phyloP scores from a whole-genome alignment of 2,797 vertebrate genomes.

The Cyclura pinguis region DNA sequence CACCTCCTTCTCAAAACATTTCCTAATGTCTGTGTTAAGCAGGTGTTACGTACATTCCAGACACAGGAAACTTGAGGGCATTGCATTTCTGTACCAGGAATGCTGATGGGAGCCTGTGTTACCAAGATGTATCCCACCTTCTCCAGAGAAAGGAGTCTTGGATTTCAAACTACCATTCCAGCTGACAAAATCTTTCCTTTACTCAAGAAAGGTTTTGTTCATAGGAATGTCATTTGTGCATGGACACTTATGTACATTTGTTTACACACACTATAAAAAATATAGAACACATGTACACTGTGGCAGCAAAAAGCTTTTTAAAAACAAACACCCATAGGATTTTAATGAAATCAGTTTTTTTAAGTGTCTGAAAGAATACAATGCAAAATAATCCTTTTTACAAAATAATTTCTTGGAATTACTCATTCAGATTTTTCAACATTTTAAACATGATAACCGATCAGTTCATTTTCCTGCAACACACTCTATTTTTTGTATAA shows the following conservation, averaged over 20 bases:
- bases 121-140: neutral
- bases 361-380: neutral
- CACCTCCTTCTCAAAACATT: constrained; percentile 50
- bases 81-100: constrained; percentile 39
- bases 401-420: neutral
- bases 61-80: constrained; percentile 42
- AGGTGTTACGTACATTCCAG: constrained; percentile 57
- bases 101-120: constrained; percentile 8
- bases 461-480: neutral
- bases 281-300: constrained; percentile 59
- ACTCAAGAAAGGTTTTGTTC: neutral
- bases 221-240: neutral
- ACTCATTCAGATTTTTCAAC: neutral
- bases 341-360: neutral
- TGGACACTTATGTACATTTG: accelerated
- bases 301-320: neutral
- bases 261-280: constrained; percentile 25
- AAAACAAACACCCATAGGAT: neutral
- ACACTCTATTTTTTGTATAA: neutral
- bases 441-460: neutral
- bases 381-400: neutral
- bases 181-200: constrained; percentile 49
- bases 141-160: constrained; percentile 8
- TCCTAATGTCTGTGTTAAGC: constrained; percentile 50
- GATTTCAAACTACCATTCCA: constrained; percentile 30